A percentile compares a stretch with the other conserved stretches of the same genome.
phyloP scores from a whole-genome alignment of 2,113 vertebrate genomes.

The Callionymus lyra region DNA sequence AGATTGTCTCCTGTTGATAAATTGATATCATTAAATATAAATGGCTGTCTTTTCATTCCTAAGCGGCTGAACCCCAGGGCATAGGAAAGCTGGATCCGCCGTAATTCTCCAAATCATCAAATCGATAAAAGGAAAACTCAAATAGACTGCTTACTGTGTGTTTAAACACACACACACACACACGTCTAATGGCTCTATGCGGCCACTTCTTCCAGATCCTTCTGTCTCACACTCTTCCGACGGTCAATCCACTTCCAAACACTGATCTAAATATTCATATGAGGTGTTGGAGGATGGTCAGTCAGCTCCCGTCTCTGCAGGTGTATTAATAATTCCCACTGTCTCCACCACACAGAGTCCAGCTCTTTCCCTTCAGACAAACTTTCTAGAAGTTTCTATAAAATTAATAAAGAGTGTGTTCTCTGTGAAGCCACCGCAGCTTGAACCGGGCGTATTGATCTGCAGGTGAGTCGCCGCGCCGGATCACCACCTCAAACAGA shows the following conservation, averaged over 20 bases:
- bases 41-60: conserved; percentile 61
- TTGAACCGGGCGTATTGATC: conserved; percentile 99
- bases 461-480: conserved; percentile 96
- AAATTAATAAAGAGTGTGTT: conserved; percentile 99
- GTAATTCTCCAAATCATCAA: conserved; percentile 73
- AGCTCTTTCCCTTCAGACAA: conserved; percentile 75
- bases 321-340: conserved; percentile 69
- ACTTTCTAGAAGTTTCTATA: conserved; percentile 99
- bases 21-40: conserved; percentile 76
- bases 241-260: conserved; percentile 64
- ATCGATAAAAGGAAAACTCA: conserved; percentile 71
- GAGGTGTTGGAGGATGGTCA: conserved; percentile 59
- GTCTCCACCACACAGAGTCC: conserved; percentile 65
- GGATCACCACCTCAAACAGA: conserved; percentile 99
- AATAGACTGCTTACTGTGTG: conserved; percentile 66
- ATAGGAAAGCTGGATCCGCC: conserved; percentile 61
- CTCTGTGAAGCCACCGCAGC: conserved; percentile 94
- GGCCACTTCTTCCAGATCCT: conserved; percentile 42
- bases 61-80: conserved; percentile 54
- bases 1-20: conserved; percentile 73
- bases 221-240: conserved; percentile 41
- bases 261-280: conserved; percentile 68
- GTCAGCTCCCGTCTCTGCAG: conserved; percentile 45
- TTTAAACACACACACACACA: conserved; percentile 49
- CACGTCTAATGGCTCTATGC: conserved; percentile 51